These are phyloP conservation scores for Xiphophorus couchianus DNA, from an alignment of 2,113 vertebrate genomes.

Conservation along the genomic window DNA sequence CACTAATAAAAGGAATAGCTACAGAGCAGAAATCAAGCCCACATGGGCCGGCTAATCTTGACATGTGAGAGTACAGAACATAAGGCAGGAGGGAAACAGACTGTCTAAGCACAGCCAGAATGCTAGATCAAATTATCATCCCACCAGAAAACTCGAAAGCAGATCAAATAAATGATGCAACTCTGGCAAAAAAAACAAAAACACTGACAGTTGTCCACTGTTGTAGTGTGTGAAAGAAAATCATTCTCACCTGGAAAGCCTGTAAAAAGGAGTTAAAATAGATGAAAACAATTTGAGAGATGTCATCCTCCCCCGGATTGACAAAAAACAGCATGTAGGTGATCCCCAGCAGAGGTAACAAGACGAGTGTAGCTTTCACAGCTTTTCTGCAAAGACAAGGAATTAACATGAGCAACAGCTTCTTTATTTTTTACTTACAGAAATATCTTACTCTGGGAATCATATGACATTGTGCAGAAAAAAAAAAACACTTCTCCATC, in stretches of 20 bases:
- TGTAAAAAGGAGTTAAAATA: conserved; percentile 99
- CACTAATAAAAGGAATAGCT: conserved; percentile 1
- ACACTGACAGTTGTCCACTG: background rate
- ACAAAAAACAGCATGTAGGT: conserved; percentile 99
- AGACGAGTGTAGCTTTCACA: conserved; percentile 94
- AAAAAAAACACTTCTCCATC: background rate
- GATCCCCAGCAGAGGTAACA: conserved; percentile 94
- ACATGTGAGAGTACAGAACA: conserved; percentile 40
- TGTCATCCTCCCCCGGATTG: conserved; percentile 95
- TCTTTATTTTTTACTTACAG: conserved; percentile 7
- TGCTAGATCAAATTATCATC: conserved; percentile 45
- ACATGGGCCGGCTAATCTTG: conserved; percentile 32
- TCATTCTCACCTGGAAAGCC: conserved; percentile 92
- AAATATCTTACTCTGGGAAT: conserved; percentile 11
- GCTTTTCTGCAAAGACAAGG: conserved; percentile 87
- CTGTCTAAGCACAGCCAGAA: conserved; percentile 21
- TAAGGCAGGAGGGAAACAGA: conserved; percentile 16
- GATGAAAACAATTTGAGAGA: conserved; percentile 97
- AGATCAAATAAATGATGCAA: background rate
- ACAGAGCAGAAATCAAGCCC: conserved; percentile 33
- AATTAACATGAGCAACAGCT: conserved; percentile 1
- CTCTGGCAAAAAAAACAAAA: background rate
- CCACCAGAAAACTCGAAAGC: conserved; percentile 17
- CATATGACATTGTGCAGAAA: background rate
- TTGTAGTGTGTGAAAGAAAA: background rate